Evolutionary conservation across 2,888 invertebrate species (phyloP).

Genomic region (Philopedon plagiatum): DNA sequence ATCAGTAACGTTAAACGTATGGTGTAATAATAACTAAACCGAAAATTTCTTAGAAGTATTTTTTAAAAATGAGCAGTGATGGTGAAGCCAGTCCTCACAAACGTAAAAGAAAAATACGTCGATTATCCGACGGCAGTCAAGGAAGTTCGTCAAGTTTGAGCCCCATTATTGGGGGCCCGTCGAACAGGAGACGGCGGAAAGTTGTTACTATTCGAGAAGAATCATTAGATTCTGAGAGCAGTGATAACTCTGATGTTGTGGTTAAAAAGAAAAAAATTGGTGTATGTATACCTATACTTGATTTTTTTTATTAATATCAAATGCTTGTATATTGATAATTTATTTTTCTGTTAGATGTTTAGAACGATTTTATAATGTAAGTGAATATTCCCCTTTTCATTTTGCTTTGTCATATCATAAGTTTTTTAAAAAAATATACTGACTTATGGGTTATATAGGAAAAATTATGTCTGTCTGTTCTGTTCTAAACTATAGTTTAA

Average conservation of each 20-base stretch:
- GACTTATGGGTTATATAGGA: too few species aligned
- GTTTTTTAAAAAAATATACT: too few species aligned
- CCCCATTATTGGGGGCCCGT: slow-evolving; percentile 52
- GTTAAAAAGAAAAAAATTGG: slow-evolving; percentile 54
- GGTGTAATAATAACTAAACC: slow-evolving; percentile 9
- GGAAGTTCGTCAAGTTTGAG: slow-evolving; percentile 55
- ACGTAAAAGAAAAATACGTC: slow-evolving; percentile 59
- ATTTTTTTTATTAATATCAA: too few species aligned
- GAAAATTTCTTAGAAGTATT: not conserved
- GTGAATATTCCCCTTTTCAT: too few species aligned
- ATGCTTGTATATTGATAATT: too few species aligned
- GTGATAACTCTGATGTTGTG: slow-evolving; percentile 23
- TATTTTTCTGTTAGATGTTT: too few species aligned
- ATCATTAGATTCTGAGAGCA: slow-evolving; percentile 61
- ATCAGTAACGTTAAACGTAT: slow-evolving; percentile 11
- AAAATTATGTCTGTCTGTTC: too few species aligned
- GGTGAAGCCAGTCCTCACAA: slow-evolving; percentile 60
- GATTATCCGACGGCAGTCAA: slow-evolving; percentile 58
- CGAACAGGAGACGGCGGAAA: slow-evolving; percentile 31
- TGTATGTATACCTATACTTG: slow-evolving; percentile 67
- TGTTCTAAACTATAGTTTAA: too few species aligned
- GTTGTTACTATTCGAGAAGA: slow-evolving; percentile 46
- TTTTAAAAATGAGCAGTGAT: slow-evolving; percentile 60
- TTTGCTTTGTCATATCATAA: too few species aligned
- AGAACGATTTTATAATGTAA: too few species aligned